phyloP scores from a whole-genome alignment of 2,797 vertebrate species.

The Paramormyrops hopkinsi region DNA sequence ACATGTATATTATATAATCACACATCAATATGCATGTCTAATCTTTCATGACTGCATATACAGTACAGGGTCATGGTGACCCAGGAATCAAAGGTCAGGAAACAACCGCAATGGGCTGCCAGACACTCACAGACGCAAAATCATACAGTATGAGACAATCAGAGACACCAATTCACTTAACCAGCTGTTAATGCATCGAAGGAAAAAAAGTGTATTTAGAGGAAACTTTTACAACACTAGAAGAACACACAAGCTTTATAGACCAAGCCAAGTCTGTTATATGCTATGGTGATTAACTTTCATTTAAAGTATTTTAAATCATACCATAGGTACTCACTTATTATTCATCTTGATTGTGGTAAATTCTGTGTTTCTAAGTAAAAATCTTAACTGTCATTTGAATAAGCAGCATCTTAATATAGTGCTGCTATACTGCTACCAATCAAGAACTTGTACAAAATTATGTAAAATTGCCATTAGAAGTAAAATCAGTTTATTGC shows the following conservation, averaged over 20 bases:
- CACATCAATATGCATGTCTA: not conserved
- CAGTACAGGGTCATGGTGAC: not conserved
- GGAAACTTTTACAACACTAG: not conserved
- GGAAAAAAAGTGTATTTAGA: not conserved
- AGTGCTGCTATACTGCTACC: not conserved
- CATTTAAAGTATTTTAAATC: not conserved
- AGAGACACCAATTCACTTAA: not conserved
- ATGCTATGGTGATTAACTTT: not conserved
- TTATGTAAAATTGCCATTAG: not conserved
- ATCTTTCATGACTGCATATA: not conserved
- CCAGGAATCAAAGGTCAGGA: not conserved
- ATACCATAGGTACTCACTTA: not conserved
- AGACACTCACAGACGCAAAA: not conserved
- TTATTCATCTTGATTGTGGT: not conserved
- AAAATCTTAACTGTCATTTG: not conserved
- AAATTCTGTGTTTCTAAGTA: not conserved
- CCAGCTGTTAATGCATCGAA: not conserved
- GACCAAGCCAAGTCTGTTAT: not conserved
- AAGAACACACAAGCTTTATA: not conserved
- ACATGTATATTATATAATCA: not conserved
- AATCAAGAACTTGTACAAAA: not conserved
- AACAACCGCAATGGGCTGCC: not conserved
- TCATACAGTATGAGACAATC: not conserved
- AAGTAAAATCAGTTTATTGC: not conserved
- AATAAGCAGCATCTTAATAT: not conserved